Evolutionary conservation across 2,113 vertebrate species (phyloP).

Genomic region (Serinus canaria): DNA sequence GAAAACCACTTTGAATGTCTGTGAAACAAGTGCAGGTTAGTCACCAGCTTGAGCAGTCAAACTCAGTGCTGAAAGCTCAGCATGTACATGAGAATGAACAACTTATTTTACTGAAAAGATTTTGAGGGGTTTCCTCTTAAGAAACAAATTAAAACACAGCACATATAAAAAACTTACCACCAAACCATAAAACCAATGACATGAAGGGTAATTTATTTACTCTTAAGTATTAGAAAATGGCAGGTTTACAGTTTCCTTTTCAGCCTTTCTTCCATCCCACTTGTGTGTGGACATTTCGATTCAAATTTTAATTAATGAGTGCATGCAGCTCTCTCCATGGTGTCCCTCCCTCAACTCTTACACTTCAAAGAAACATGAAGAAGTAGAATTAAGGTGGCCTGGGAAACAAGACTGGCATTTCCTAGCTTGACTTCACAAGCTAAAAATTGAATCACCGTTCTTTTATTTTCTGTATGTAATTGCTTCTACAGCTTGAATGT

Average conservation of each 20-base stretch:
- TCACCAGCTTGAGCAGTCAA: not conserved
- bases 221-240: slow-evolving; percentile 5
- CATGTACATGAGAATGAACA: not conserved
- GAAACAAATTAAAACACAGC: not conserved
- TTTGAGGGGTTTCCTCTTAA: not conserved
- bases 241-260: slow-evolving; percentile 3
- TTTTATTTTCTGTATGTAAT: slow-evolving; percentile 21
- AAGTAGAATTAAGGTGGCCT: not conserved
- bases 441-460: not conserved
- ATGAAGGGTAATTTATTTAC: not conserved
- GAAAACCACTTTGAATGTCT: not conserved
- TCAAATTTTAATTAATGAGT: slow-evolving; percentile 34
- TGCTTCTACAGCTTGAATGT: not conserved
- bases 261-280: not conserved
- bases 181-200: not conserved
- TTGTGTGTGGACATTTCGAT: slow-evolving; percentile 16
- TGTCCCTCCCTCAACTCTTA: not conserved
- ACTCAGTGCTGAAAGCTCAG: not conserved
- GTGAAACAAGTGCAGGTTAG: not conserved
- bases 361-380: slow-evolving; percentile 2
- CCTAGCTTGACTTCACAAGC: slow-evolving; percentile 7
- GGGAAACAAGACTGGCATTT: slow-evolving; percentile 1
- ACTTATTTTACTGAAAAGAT: not conserved
- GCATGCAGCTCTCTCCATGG: not conserved
- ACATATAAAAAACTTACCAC: not conserved